Evolutionary conservation across 2,888 invertebrate genomes (phyloP), one percentile per base, ranked within the genome.

Genomic region (Leptogaster cylindrica): DNA sequence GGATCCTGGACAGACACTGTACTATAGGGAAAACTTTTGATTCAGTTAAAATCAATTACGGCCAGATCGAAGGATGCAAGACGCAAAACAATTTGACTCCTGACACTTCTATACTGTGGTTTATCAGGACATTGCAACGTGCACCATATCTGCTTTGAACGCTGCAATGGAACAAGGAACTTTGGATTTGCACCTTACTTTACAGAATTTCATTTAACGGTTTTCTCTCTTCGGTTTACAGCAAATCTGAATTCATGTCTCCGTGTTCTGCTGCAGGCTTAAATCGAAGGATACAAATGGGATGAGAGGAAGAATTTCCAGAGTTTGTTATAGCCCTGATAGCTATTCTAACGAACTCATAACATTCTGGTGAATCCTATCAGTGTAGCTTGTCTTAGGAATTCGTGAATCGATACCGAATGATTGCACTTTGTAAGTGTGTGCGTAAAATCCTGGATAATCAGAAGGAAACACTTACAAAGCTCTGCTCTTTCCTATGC

Each of bases 131-230:
- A 36, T 36, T 55, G 31, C 55, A 55, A 55, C 36, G 39, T 20
- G 36, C 36, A 23, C 36, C 18, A 16, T 39, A 31, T 25, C 52
- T 44, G 23, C 44, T 39, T 50, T 63, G 50, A 48, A 48, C 28
- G 46, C 18, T 41, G 51, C 51, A 66, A 66, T 66, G 61, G 65
- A 66, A 51, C 66, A 65, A 44, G 66, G 25, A 50, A 52, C 58
- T 20, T 14, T 16, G 23, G 41, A 66, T 68, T 68, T 65, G 61
- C 68, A 68, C 66, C 66, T 66, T 66, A 58, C 65, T 65, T 68
- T 65, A 68, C 66, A 65, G 36, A 39, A 52, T 44, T 28, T 10
- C 27, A 28, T 12, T 28, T n/a, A n/a, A n/a, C 18, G 10, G 23
- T 2, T 28, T 31, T 23, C 28, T 5, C 36, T 16, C 27, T 61